Evolutionary conservation across 2,797 vertebrate species (phyloP).

Genomic region (Ciconia nigra): DNA sequence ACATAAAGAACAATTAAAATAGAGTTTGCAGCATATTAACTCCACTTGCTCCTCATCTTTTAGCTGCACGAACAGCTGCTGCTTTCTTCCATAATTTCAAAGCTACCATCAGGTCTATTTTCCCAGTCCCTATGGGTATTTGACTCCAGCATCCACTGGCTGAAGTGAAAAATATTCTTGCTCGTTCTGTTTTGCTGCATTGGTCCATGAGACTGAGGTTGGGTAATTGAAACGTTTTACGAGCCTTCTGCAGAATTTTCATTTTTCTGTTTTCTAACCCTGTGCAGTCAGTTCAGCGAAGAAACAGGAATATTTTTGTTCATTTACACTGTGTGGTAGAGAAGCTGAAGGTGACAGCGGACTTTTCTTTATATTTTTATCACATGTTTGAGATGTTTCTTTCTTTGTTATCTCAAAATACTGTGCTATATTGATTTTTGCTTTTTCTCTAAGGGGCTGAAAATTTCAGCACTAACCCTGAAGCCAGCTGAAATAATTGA

Average conservation of each 20-base stretch:
- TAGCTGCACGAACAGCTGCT: neutral
- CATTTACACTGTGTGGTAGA: neutral
- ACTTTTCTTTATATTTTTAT: neutral
- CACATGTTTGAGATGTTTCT: constrained; percentile 11
- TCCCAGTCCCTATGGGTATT: rapidly evolving
- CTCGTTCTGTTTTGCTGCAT: rapidly evolving
- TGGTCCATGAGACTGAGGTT: neutral
- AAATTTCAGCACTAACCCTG: constrained; percentile 28
- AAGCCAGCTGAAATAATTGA: constrained; percentile 55
- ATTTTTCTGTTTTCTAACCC: neutral
- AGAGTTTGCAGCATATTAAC: neutral
- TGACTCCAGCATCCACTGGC: neutral
- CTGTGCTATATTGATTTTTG: constrained; percentile 44
- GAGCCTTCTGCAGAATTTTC: neutral
- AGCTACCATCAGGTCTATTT: neutral
- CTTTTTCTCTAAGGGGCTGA: constrained; percentile 37
- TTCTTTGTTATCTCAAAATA: constrained; percentile 31
- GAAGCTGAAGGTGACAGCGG: constrained; percentile 35
- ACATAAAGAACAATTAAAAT: neutral
- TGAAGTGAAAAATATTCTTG: neutral
- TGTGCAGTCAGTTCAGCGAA: neutral
- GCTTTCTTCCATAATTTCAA: neutral
- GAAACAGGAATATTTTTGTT: neutral
- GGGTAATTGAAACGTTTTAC: neutral
- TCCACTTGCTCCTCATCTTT: neutral